Evolutionary conservation across 2,797 vertebrate species (phyloP).

Genomic region (Clarias platycephalus): DNA sequence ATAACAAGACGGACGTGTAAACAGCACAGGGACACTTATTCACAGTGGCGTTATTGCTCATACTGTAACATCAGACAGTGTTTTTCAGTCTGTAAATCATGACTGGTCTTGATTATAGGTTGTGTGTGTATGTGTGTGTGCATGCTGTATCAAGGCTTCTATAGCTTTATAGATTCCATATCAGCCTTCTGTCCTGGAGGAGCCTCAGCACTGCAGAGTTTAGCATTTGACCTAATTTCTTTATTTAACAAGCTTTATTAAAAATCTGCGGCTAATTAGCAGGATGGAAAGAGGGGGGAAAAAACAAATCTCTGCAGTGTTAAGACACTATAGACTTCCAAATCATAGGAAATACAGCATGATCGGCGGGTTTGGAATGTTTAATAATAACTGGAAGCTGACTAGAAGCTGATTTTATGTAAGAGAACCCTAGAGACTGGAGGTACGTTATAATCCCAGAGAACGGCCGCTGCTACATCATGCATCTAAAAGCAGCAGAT

Average conservation of each 20-base stretch:
- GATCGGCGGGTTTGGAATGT: not conserved
- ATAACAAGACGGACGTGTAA: not conserved
- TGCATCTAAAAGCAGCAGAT: not conserved
- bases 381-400: no score
- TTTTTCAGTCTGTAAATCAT: constrained; percentile 6
- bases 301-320: constrained; percentile 10
- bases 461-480: not conserved
- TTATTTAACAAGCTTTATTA: constrained; percentile 28
- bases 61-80: not conserved
- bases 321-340: not conserved
- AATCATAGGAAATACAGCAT: not conserved
- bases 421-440: not conserved
- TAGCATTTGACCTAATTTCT: constrained; percentile 15
- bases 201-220: not conserved
- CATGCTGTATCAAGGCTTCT: not conserved
- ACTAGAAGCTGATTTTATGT: not conserved
- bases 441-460: not conserved
- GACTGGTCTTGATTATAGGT: not conserved
- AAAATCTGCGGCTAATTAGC: constrained; percentile 11
- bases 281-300: not conserved
- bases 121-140: not conserved
- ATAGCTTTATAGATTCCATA: constrained; percentile 9
- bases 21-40: not conserved
- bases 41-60: not conserved
- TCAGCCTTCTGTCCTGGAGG: not conserved